A percentile compares a stretch with the other conserved stretches of the same genome.
Evolutionary conservation across 2,113 vertebrate genomes (phyloP).

Genomic region (Apeltes quadracus): DNA sequence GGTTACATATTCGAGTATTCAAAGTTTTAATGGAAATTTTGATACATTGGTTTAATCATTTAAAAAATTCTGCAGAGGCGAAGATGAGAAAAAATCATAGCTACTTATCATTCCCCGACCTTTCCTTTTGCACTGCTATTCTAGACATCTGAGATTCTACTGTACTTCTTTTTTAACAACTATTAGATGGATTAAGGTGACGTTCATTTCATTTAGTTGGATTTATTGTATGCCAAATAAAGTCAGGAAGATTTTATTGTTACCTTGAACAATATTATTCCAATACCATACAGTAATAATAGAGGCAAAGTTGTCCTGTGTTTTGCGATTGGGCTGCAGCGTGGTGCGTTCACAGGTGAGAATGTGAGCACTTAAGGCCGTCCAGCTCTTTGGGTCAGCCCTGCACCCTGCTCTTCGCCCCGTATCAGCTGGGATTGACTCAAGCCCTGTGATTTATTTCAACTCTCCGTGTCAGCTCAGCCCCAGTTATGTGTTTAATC

Average conservation of each 20-base stretch:
- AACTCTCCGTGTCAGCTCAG: conserved; percentile 7
- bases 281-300: not conserved
- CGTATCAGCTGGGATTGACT: too few species aligned
- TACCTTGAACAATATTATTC: not conserved
- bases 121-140: not conserved
- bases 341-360: not conserved
- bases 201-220: not conserved
- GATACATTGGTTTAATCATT: not conserved
- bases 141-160: not conserved
- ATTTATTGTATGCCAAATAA: not conserved
- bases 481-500: conserved; percentile 22
- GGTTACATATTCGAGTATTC: too few species aligned
- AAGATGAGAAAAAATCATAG: not conserved
- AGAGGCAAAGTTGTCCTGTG: not conserved
- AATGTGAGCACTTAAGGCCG: not conserved
- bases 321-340: not conserved
- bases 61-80: not conserved
- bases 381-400: too few species aligned
- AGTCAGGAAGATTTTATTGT: not conserved
- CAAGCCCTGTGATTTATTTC: not conserved
- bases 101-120: not conserved
- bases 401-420: too few species aligned
- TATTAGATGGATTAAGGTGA: not conserved
- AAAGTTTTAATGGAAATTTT: not conserved
- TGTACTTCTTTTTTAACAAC: not conserved